Percentiles rank a stretch among this genome's conserved stretches.
phyloP scores from a whole-genome alignment of 2,888 invertebrate genomes.

The Hetaerina titia region DNA sequence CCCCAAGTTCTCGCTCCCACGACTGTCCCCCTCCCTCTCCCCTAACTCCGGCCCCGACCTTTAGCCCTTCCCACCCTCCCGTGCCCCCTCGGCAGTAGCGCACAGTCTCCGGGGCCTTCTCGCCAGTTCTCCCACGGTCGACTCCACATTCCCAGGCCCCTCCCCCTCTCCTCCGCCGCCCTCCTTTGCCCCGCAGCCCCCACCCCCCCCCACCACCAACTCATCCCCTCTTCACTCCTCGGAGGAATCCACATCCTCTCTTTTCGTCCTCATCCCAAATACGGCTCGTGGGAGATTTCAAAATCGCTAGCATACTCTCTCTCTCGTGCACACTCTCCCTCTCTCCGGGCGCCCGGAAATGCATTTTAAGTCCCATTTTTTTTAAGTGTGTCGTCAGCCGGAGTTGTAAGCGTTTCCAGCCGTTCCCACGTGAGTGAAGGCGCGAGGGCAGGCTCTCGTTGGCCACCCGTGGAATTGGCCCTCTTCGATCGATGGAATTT shows the following conservation, averaged over 20 bases:
- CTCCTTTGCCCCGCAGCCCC: conserved; percentile 6
- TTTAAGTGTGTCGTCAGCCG: neutral
- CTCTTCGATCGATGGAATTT: neutral
- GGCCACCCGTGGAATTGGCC: neutral
- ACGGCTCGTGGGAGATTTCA: conserved; percentile 55
- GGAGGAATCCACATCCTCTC: conserved; percentile 37
- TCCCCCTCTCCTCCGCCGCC: conserved; percentile 12
- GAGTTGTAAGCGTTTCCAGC: neutral
- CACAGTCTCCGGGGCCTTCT: conserved; percentile 54
- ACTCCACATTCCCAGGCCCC: conserved; percentile 6
- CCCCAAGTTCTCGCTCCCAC: neutral
- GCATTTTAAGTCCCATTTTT: conserved; percentile 35
- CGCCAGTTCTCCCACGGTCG: conserved; percentile 33
- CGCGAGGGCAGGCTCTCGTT: neutral
- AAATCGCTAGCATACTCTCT: conserved; percentile 41
- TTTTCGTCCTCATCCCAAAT: conserved; percentile 41
- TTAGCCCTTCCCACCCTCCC: neutral
- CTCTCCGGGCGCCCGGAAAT: conserved; percentile 33
- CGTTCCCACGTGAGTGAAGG: neutral
- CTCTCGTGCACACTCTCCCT: neutral
- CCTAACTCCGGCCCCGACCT: neutral
- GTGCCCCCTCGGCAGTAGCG: conserved; percentile 56
- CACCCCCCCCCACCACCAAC: too few relatives aligned
- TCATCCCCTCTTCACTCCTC: too few relatives aligned
- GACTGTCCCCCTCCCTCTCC: neutral